A percentile compares a stretch with the other conserved stretches of the same genome.
These are phyloP conservation scores for Drosophila parabipectinata DNA, from an alignment of 1,140 invertebrate genomes.

Conservation along the genomic window DNA sequence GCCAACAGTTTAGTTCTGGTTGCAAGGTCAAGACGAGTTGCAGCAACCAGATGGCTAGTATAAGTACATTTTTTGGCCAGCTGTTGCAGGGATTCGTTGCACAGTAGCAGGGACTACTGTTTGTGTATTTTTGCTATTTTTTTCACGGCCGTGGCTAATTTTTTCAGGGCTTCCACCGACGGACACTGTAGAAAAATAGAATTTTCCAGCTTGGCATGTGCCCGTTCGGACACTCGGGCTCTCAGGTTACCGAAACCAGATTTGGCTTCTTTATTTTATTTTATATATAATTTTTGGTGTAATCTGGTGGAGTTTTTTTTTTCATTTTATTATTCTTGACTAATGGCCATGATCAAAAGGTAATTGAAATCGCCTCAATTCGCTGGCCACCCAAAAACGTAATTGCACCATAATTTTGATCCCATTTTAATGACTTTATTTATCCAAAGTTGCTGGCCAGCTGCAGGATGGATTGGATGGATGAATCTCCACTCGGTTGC, in stretches of 20 bases:
- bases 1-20: conserved; percentile 66
- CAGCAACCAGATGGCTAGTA: conserved; percentile 30
- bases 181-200: conserved; percentile 1
- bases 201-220: conserved; percentile 40
- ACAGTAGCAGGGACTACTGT: conserved; percentile 53
- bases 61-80: conserved; percentile 19
- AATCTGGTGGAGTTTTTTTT: conserved; percentile 9
- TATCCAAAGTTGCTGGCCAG: conserved; percentile 24
- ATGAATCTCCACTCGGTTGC: too few species aligned
- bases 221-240: conserved; percentile 8
- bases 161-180: not conserved
- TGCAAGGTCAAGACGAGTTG: conserved; percentile 62
- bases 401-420: conserved; percentile 80
- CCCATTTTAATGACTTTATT: conserved; percentile 82
- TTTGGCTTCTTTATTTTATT: not conserved
- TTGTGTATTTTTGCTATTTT: conserved; percentile 5
- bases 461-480: conserved; percentile 6
- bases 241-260: conserved; percentile 18
- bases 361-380: conserved; percentile 65
- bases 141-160: conserved; percentile 59
- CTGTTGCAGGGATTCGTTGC: conserved; percentile 45
- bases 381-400: conserved; percentile 70
- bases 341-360: conserved; percentile 52
- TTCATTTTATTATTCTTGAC: conserved; percentile 28
- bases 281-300: not conserved